phyloP scores from a whole-genome alignment of 2,888 invertebrate species.

The Xestia rhomboidea region DNA sequence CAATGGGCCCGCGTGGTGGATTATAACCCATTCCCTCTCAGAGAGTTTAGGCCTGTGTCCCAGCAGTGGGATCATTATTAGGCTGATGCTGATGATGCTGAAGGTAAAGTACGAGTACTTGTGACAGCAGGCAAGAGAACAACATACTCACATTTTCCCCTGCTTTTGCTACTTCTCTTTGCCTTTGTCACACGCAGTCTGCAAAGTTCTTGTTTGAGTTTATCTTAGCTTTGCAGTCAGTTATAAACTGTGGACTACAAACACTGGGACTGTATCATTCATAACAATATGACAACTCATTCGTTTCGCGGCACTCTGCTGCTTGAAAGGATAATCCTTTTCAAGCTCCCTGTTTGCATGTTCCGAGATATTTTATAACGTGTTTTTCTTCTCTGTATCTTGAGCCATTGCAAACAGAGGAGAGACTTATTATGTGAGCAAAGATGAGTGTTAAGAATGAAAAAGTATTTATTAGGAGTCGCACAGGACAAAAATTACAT shows the following conservation, averaged over 20 bases:
- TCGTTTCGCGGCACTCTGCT: background rate
- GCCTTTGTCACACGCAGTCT: background rate
- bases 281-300: background rate
- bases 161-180: background rate
- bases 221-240: conserved; percentile 13
- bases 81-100: too few relatives aligned
- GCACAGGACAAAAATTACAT: too few relatives aligned
- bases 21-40: too few relatives aligned
- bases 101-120: too few relatives aligned
- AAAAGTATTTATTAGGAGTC: too few relatives aligned
- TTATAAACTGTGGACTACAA: background rate
- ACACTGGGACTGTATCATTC: background rate
- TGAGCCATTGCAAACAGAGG: background rate
- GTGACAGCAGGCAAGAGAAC: background rate
- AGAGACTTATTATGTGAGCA: too few relatives aligned
- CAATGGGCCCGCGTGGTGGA: too few relatives aligned
- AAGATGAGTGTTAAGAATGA: too few relatives aligned
- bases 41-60: too few relatives aligned
- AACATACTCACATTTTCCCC: background rate
- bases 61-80: too few relatives aligned
- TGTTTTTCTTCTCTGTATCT: background rate
- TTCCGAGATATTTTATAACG: background rate
- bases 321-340: background rate
- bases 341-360: background rate
- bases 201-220: background rate